Evolutionary conservation across 2,888 invertebrate genomes (phyloP), one percentile per base, ranked within the genome.

Genomic region (Pseudococcus longispinus): DNA sequence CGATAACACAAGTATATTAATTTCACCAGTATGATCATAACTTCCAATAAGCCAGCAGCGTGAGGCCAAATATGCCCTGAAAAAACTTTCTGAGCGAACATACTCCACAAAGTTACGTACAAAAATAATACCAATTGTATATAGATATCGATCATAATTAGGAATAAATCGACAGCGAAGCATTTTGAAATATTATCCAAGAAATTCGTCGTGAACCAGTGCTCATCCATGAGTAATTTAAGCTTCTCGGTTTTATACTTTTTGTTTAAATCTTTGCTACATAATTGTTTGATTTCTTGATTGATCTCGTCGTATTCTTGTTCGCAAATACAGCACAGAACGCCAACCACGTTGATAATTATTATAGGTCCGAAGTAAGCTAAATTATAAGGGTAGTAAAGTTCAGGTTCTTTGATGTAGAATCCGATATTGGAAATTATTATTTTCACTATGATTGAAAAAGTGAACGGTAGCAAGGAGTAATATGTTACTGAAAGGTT

Each of bases 71-170:
- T 15, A 55, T 65, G 42, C 26, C 80, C 83, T 2, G 60, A 65
- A 23, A 88, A 88, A 74, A 88, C 83, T 15, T 84, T 65, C 13
- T 85, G 88, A 6, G 88, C 84, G 29, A 88, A 86, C 26, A 84
- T 82, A 23, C 80, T 87, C 88, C 88, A 88, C 13, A 88, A 74
- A 23, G 87, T 85, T 1, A 88, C 87, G 55, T 88, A 88, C 29
- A 88, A n/a, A 32, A 86, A 85, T 46, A 88, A 26, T 60, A 88
- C 83, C 3, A 88, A 60, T 46, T 88, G 88, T 23, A 88, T 77
- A 37, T 88, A 88, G 26, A 88, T 88, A 18, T 88, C 88, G 83
- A 88, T 77, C 83, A 88, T 88, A 1, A 83, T 85, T 13, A 88
- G 55, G 20, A 88, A 32, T n/a, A 88, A 29, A 32, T 88, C 88